Conservation (phyloP, 2,797 vertebrate genomes). For the Australoheros facetus region DNA sequence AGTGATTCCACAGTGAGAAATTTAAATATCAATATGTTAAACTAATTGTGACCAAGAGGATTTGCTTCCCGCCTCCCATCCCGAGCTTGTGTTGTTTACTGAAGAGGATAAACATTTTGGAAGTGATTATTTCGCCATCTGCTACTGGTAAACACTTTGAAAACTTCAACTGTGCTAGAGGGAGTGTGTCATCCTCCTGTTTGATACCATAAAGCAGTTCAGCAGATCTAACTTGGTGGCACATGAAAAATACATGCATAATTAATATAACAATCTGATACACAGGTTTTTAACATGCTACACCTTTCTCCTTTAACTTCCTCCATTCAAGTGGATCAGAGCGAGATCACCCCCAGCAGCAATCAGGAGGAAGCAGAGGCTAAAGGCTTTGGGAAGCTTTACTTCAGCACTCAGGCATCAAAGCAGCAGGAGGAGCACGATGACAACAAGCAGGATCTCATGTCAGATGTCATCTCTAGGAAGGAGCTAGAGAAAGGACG, state of each 20-base stretch:
- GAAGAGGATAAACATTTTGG: conserved; percentile 13
- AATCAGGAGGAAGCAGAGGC: conserved; percentile 40
- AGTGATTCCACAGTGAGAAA: neutral
- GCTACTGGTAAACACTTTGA: conserved; percentile 35
- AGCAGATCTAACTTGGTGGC: neutral
- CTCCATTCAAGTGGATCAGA: conserved; percentile 17
- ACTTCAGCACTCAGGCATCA: conserved; percentile 81
- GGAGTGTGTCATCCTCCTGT: neutral
- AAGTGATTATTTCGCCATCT: conserved; percentile 64
- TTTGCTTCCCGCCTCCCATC: conserved; percentile 11
- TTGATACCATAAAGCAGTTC: conserved; percentile 1
- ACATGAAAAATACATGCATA: neutral
- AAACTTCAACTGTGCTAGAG: conserved; percentile 39
- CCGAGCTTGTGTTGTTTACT: conserved; percentile 40
- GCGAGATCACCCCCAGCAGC: conserved; percentile 12
- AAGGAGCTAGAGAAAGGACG: conserved; percentile 92
- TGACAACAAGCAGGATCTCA: conserved; percentile 85
- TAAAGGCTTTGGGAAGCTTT: conserved; percentile 94
- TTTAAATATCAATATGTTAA: conserved; percentile 23
- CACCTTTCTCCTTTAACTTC: neutral
- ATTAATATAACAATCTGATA: neutral
- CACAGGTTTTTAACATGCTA: neutral
- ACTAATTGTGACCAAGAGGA: conserved; percentile 30
- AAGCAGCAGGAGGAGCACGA: conserved; percentile 79
- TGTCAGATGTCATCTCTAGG: conserved; percentile 90